Conservation (phyloP, 2,888 invertebrate genomes). For the Sinotaia quadrata region DNA sequence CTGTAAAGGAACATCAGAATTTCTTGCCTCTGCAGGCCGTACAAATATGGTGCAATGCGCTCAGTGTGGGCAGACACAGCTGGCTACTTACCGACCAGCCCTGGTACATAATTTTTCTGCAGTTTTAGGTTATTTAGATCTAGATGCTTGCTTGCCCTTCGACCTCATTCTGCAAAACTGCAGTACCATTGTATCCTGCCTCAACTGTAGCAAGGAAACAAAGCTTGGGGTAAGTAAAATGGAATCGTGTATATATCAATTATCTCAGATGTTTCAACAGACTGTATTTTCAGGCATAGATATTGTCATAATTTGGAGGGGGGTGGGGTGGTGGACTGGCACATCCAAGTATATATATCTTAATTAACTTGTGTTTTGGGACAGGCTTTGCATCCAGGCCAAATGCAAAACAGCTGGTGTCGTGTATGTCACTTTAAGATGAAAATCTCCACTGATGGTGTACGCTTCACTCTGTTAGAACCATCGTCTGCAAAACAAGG, state of each 20-base stretch:
- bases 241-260: neutral
- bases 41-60: constrained; percentile 59
- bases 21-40: constrained; percentile 56
- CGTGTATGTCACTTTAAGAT: constrained; percentile 70
- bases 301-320: neutral
- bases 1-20: constrained; percentile 63
- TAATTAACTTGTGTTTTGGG: constrained; percentile 25
- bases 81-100: constrained; percentile 61
- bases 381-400: constrained; percentile 69
- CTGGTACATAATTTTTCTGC: constrained; percentile 67
- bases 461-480: constrained; percentile 53
- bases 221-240: constrained; percentile 65
- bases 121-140: constrained; percentile 69
- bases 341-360: neutral
- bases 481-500: constrained; percentile 47
- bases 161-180: constrained; percentile 70
- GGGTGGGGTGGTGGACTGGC: neutral
- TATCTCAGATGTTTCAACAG: no score
- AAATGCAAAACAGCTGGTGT: constrained; percentile 69
- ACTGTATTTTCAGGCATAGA: no score
- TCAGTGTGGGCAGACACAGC: constrained; percentile 62
- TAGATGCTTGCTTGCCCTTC: constrained; percentile 67
- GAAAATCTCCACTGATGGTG: constrained; percentile 64
- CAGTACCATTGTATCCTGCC: constrained; percentile 64
- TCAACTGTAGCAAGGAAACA: constrained; percentile 69